Conservation (phyloP, 2,888 invertebrate species). For the Pyralis farinalis region DNA sequence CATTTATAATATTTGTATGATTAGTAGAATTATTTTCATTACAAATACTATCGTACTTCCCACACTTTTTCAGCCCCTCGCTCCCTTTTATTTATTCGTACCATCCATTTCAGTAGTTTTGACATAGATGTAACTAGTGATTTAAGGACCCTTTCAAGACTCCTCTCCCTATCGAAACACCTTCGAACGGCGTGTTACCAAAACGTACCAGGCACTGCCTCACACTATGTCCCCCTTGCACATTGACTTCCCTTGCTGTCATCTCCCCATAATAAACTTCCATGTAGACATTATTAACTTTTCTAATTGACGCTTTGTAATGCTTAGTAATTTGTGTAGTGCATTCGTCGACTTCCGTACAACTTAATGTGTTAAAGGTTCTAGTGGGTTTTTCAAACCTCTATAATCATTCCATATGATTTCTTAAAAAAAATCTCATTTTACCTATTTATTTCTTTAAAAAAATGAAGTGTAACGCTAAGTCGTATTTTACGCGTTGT, state of each 20-base stretch:
- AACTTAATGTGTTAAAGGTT: too few species aligned
- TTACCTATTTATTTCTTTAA: too few species aligned
- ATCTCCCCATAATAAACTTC: conserved; percentile 36
- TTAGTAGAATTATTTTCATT: too few species aligned
- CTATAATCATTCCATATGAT: too few species aligned
- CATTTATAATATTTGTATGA: too few species aligned
- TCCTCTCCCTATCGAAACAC: conserved; percentile 26
- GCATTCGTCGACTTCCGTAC: too few species aligned
- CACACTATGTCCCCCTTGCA: conserved; percentile 51
- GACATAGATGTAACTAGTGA: neutral
- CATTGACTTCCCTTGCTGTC: conserved; percentile 27
- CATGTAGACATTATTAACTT: conserved; percentile 24
- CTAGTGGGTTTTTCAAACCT: too few species aligned
- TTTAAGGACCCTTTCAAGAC: conserved; percentile 10
- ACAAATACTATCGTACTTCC: too few species aligned
- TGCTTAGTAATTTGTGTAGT: conserved; percentile 15
- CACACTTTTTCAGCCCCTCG: too few species aligned
- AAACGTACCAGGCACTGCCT: conserved; percentile 51
- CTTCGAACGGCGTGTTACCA: conserved; percentile 28
- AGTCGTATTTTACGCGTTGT: too few species aligned
- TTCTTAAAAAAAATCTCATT: too few species aligned
- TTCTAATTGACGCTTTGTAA: conserved; percentile 31
- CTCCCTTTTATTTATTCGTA: neutral
- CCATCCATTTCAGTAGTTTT: neutral
- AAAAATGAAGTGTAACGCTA: too few species aligned